These are phyloP conservation scores for Cydia strobilella DNA, from an alignment of 1,140 invertebrate genomes.

Conservation along the genomic window DNA sequence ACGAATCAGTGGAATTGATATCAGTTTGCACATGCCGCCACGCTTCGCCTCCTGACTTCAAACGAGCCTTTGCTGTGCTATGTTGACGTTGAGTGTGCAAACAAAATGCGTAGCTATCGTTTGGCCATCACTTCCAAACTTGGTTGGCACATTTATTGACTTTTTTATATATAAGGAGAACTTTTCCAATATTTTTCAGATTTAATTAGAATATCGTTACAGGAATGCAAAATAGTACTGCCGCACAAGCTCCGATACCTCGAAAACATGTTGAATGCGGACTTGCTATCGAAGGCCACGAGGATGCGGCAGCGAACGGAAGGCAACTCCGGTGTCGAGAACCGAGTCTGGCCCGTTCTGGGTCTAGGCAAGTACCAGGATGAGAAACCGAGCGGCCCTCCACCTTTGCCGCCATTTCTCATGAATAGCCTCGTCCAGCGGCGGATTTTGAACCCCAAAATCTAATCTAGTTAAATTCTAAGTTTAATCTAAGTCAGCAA, in stretches of 20 bases:
- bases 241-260: constrained; percentile 68
- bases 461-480: constrained; percentile 26
- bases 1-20: background rate
- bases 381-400: constrained; percentile 40
- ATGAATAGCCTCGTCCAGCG: constrained; percentile 50
- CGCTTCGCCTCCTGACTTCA: background rate
- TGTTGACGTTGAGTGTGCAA: constrained; percentile 2
- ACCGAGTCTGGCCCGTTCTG: constrained; percentile 63
- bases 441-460: constrained; percentile 46
- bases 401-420: constrained; percentile 34
- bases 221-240: constrained; percentile 67
- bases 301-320: constrained; percentile 66
- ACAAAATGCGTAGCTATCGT: background rate
- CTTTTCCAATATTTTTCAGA: no score
- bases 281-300: constrained; percentile 64
- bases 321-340: constrained; percentile 59
- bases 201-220: constrained; percentile 36
- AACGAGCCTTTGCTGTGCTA: background rate
- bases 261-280: constrained; percentile 72
- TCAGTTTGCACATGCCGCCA: background rate
- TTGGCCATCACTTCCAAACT: no score
- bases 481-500: constrained; percentile 20
- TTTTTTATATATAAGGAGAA: background rate
- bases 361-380: constrained; percentile 59
- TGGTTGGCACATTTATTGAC: background rate